Base-by-base conservation (phyloP, 2,797 vertebrate species). In the Characodon lateralis region DNA sequence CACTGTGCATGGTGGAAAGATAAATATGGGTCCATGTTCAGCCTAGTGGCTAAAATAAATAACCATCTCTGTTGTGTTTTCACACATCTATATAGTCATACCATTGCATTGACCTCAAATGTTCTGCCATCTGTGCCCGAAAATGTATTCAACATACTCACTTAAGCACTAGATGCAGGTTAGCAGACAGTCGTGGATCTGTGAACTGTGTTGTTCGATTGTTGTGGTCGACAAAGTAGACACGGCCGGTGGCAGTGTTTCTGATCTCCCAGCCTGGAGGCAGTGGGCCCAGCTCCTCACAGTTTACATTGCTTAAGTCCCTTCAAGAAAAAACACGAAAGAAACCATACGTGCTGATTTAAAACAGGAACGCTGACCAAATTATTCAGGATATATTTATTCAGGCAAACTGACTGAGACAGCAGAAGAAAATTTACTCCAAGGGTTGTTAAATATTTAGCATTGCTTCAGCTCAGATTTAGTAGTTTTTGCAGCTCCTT, bases 141-240 rank as follows among this genome's bases (percentile, higher is more conserved):
- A 16, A 3, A 59, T 16, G 58, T 16, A 78, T 0, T 28, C 35
- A 41, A 16, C 73, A n/a, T 0, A 94, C 97, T 97, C 93, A 99
- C 98, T 98, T 99, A 65, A 99, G 95, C 76, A 99, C 97, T 87
- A 97, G 95, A 93, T 98, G 98, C 83, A 99, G 95, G 94, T 99
- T 99, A 50, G 98, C 98, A 51, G 98, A 98, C 46, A 99, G 96
- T 35, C 98, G 96, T 4, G 98, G 98, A 90, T 99, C 98, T 39
- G 98, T 99, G 94, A 99, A 99, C 90, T 99, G 98, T 72, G 97
- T 99, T 63, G 98, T 99, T 81, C 98, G 96, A 94, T 99, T 98
- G 96, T 99, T 99, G 96, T 99, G 98, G 94, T 99, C 97, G 53
- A 99, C 98, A 84, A 99, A 99, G 95, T 99, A 99, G 94, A 99